A percentile compares a stretch with the other conserved stretches of the same genome.
These are phyloP conservation scores for Lycocorax pyrrhopterus DNA, from an alignment of 2,113 vertebrate genomes.

Conservation along the genomic window DNA sequence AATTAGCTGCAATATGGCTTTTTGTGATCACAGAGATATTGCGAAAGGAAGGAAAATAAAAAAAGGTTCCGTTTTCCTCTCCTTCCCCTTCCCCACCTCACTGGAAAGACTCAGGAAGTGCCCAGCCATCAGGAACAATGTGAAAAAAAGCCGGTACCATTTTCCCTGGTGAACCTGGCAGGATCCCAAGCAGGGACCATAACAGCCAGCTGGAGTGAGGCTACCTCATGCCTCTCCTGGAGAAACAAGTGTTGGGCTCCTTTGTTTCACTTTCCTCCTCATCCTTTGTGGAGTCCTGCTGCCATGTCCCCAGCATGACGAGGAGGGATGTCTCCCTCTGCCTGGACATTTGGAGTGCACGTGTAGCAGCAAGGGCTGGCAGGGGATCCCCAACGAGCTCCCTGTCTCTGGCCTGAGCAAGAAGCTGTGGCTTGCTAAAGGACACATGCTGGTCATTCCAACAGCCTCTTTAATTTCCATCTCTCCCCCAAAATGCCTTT, in stretches of 20 bases:
- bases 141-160: constrained; percentile 46
- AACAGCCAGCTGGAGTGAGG: neutral
- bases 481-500: neutral
- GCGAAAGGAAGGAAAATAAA: constrained; percentile 68
- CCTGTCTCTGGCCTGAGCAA: neutral
- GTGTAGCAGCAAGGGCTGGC: neutral
- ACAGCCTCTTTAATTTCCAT: neutral
- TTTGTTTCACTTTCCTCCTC: neutral
- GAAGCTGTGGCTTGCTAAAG: neutral
- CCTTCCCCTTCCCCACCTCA: constrained; percentile 65
- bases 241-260: neutral
- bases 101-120: constrained; percentile 78
- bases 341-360: accelerated
- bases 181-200: constrained; percentile 25
- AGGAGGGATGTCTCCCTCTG: neutral
- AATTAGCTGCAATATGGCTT: constrained; percentile 74
- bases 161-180: constrained; percentile 72
- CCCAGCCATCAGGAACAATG: constrained; percentile 76
- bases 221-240: neutral
- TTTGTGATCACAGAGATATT: constrained; percentile 71
- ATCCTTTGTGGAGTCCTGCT: neutral
- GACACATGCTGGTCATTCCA: neutral
- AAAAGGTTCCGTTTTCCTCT: constrained; percentile 70
- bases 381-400: neutral
- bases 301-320: accelerated